Evolutionary conservation across 2,113 vertebrate genomes (phyloP).

Genomic region (Laticauda laticaudata): DNA sequence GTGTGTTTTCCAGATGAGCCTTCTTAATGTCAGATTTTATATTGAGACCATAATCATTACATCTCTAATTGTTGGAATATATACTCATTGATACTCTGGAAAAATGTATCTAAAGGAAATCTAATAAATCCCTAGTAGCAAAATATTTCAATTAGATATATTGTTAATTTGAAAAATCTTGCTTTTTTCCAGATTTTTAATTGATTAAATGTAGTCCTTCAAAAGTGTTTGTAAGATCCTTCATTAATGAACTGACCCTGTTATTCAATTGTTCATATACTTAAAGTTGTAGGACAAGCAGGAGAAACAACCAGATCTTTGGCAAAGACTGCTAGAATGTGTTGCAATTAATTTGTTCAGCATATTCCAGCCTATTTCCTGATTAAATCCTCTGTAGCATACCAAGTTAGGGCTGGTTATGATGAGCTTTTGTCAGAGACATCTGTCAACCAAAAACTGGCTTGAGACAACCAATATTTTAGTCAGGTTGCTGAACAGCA

Average conservation of each 20-base stretch:
- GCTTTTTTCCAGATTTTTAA: not conserved
- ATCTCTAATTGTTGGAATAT: not conserved
- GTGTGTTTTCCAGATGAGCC: not conserved
- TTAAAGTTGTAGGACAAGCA: not conserved
- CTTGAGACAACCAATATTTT: conserved; percentile 10
- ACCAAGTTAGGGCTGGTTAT: not conserved
- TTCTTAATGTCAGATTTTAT: not conserved
- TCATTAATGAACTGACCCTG: not conserved
- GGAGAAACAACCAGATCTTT: not conserved
- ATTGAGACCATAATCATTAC: not conserved
- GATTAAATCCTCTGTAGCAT: not conserved
- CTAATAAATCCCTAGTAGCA: not conserved
- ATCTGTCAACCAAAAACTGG: not conserved
- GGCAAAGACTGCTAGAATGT: not conserved
- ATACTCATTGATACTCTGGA: not conserved
- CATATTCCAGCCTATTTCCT: not conserved
- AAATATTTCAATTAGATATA: not conserved
- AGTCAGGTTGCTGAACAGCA: not conserved
- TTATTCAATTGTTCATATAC: not conserved
- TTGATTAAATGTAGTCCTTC: not conserved
- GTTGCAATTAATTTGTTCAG: not conserved
- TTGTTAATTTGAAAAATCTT: not conserved
- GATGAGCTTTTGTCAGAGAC: fast-evolving
- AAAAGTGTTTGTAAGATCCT: not conserved
- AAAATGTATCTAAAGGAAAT: not conserved